Conservation (phyloP, 2,888 invertebrate genomes). For the Leucophenga montana region DNA sequence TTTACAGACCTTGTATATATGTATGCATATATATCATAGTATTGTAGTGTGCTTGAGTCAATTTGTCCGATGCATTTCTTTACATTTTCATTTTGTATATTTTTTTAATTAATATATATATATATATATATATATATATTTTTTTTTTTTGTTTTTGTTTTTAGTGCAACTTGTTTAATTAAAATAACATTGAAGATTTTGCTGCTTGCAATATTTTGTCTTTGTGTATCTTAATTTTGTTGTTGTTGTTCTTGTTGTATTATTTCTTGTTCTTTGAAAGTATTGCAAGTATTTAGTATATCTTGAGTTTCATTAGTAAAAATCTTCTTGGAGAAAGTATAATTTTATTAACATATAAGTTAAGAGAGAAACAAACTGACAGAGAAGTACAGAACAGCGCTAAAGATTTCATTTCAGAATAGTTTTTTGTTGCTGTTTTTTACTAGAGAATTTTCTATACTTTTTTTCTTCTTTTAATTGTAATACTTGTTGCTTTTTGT, state of each 20-base stretch:
- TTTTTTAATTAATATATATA: conserved; percentile 29
- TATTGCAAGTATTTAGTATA: neutral
- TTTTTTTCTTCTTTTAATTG: conserved; percentile 45
- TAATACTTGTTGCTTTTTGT: conserved; percentile 48
- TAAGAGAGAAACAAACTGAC: too few species aligned
- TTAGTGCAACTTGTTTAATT: neutral
- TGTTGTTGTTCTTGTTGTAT: too few species aligned
- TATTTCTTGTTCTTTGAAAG: too few species aligned
- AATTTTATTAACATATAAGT: neutral
- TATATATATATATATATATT: conserved; percentile 31
- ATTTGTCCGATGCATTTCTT: too few species aligned
- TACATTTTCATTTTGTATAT: neutral
- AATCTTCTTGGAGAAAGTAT: too few species aligned
- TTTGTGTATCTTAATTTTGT: too few species aligned
- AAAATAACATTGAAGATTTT: neutral
- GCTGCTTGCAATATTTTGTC: too few species aligned
- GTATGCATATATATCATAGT: too few species aligned
- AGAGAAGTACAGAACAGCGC: too few species aligned
- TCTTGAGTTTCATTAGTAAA: neutral
- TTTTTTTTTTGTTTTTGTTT: too few species aligned
- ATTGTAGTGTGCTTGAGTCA: too few species aligned
- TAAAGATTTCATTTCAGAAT: neutral
- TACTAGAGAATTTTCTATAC: conserved; percentile 64
- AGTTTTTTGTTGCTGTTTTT: conserved; percentile 34
- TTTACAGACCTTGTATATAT: too few species aligned